Evolutionary conservation across 2,113 vertebrate species (phyloP).

Genomic region (Heterotilapia buettikoferi): DNA sequence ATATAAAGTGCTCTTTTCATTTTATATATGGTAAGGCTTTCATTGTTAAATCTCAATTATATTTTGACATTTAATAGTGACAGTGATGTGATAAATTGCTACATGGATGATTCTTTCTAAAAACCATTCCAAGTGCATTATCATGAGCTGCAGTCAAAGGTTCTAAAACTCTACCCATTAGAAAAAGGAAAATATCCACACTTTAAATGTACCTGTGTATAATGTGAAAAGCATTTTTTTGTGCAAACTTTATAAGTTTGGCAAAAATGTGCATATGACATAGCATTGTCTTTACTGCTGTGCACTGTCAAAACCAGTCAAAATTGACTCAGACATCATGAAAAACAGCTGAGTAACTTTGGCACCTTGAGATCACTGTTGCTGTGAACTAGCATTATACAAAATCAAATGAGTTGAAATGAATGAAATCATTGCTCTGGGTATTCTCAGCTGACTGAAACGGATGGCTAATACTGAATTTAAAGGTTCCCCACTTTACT

Average conservation of each 20-base stretch:
- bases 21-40: not conserved
- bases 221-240: not conserved
- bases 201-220: not conserved
- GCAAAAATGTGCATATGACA: fast-evolving
- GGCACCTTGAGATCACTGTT: not conserved
- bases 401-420: not conserved
- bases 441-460: not conserved
- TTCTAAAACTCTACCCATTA: not conserved
- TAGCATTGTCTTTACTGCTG: not conserved
- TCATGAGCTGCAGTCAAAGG: not conserved
- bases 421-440: not conserved
- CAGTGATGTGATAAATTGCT: not conserved
- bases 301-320: not conserved
- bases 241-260: not conserved
- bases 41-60: not conserved
- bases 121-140: not conserved
- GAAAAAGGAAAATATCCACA: not conserved
- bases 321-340: not conserved
- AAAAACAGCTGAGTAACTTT: not conserved
- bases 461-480: not conserved
- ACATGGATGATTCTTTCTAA: not conserved
- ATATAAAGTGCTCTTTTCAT: not conserved
- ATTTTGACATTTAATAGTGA: not conserved
- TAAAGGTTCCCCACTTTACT: not conserved
- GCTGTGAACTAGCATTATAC: not conserved